Base-by-base conservation (phyloP, 2,888 invertebrate genomes). In the Dryobota labecula region DNA sequence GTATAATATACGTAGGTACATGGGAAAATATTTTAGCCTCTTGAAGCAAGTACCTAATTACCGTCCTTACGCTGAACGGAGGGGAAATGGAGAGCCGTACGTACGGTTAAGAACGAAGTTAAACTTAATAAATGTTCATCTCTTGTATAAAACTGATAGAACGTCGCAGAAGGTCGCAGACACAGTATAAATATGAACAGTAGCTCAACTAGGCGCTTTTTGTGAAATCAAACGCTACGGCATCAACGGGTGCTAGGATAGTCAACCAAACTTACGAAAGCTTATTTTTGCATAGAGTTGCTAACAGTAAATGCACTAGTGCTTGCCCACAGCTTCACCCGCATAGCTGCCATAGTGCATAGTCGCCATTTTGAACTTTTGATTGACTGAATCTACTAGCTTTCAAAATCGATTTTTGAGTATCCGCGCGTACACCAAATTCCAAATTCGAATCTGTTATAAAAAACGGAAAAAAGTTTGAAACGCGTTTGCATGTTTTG, bases 151-250 rank as follows among this genome's bases (percentile, higher is more conserved):
- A 66, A 33, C 9, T 24, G 20, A 24, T 43, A 36, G 27, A 27
- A 13, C 27, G 20, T 27, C 15, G 15, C 47, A n/a, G n/a, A 36
- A 15, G 18, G 18, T 56, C 33, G 18, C 33, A 68, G 24, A 47
- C n/a, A 57, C n/a, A 36, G 36, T 57, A 24, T n/a, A 57, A 36
- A n/a, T 57, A 57, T 57, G 5, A n/a, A 4, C n/a, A n/a, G 56
- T 36, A 36, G 15, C n/a, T 33, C 56, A 57, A 56, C n/a, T 15
- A 36, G 20, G 15, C 11, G 33, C 13, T 56, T 33, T 33, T 20
- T 54, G 3, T 20, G 2, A 33, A 33, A 33, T 20, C n/a, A 33
- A 13, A 33, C n/a, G 13, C 54, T 33, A n/a, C 3, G 15, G 20
- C n/a, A 33, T 13, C n/a, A 33, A 13, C 13, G n/a, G 20, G 30